Conservation (phyloP, 2,888 invertebrate species). For the Lepidochrysops patricia region DNA sequence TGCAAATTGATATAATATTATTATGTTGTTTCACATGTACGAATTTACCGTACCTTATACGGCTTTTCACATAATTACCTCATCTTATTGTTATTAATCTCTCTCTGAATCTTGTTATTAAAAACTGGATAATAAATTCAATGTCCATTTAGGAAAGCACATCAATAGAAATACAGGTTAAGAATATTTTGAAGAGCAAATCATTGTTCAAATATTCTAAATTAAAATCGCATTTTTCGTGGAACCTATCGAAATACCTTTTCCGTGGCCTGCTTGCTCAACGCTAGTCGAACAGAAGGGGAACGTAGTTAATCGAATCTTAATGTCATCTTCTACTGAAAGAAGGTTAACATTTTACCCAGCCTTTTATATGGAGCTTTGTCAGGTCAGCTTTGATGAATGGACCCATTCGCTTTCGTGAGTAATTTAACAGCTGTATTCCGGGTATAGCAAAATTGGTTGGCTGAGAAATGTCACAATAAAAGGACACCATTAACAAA, state of each 20-base stretch:
- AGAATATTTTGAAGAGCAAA: neutral
- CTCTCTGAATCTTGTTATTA: too few species aligned
- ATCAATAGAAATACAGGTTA: too few species aligned
- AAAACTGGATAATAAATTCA: too few species aligned
- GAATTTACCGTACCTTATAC: too few species aligned
- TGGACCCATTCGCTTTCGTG: conserved; percentile 13
- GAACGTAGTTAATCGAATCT: conserved; percentile 24
- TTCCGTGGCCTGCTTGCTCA: conserved; percentile 19
- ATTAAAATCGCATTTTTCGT: neutral
- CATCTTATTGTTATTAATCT: too few species aligned
- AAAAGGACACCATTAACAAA: conserved; percentile 1
- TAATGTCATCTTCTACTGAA: conserved; percentile 21
- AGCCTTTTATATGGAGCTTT: conserved; percentile 18
- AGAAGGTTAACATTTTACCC: conserved; percentile 19
- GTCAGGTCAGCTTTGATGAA: conserved; percentile 17
- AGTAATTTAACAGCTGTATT: conserved; percentile 11
- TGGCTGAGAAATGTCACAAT: neutral
- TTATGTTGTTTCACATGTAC: too few species aligned
- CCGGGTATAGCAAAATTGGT: neutral
- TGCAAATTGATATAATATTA: too few species aligned
- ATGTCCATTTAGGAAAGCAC: too few species aligned
- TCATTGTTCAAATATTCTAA: neutral
- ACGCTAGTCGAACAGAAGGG: conserved; percentile 18
- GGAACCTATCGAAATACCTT: neutral
- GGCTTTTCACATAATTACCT: too few species aligned